These are phyloP conservation scores for Drosophila gunungcola DNA, from an alignment of 1,140 invertebrate species.

Conservation along the genomic window DNA sequence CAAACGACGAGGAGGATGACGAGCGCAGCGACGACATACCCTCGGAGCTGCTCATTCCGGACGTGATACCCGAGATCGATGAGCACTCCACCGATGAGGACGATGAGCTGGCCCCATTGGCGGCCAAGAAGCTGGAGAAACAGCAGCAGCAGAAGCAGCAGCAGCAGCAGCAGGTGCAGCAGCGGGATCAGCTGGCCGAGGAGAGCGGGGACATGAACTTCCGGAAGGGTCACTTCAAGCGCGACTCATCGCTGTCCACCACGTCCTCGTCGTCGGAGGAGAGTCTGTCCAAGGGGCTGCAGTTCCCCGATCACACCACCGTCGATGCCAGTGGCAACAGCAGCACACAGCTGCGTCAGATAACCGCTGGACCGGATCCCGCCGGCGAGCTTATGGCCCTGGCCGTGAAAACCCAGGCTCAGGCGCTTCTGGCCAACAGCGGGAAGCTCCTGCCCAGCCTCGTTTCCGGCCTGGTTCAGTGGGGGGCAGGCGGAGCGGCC, in stretches of 20 bases:
- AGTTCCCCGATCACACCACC: constrained; percentile 75
- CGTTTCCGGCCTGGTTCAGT: constrained; percentile 67
- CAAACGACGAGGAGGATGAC: constrained; percentile 64
- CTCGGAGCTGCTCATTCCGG: constrained; percentile 78
- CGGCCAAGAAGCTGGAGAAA: constrained; percentile 33
- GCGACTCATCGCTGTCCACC: constrained; percentile 77
- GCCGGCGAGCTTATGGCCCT: constrained; percentile 46
- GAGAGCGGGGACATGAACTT: constrained; percentile 65
- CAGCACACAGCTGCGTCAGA: constrained; percentile 33
- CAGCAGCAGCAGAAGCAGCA: constrained; percentile 10
- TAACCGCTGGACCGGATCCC: constrained; percentile 29
- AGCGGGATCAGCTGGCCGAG: constrained; percentile 12
- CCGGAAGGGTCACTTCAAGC: constrained; percentile 77
- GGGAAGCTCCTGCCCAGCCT: constrained; percentile 65
- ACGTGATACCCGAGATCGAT: constrained; percentile 81
- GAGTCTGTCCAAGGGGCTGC: constrained; percentile 78
- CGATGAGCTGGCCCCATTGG: constrained; percentile 67
- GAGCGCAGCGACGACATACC: constrained; percentile 82
- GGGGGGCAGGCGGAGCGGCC: constrained; percentile 35
- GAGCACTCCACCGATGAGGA: constrained; percentile 82
- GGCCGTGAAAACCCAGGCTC: constrained; percentile 63
- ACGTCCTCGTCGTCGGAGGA: constrained; percentile 83
- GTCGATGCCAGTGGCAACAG: constrained; percentile 43
- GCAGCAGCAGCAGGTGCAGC: neutral
- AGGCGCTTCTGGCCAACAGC: constrained; percentile 49